Evolutionary conservation across 2,888 invertebrate genomes (phyloP).

Genomic region (Caenorhabditis doughertyi): DNA sequence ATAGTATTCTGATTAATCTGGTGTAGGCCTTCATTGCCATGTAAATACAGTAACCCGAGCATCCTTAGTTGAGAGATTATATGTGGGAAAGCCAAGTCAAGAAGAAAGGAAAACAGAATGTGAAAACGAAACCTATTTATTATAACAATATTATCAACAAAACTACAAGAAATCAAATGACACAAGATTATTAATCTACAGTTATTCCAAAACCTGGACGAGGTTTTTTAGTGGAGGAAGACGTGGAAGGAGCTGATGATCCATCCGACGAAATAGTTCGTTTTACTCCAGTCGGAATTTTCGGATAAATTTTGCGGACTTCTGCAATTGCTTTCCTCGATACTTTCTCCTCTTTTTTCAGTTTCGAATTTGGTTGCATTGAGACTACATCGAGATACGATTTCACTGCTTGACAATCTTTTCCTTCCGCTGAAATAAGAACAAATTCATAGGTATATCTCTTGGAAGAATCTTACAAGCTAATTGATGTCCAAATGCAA

Average conservation of each 20-base stretch:
- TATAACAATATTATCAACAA: too few relatives aligned
- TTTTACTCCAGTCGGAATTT: constrained; percentile 41
- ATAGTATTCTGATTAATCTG: too few relatives aligned
- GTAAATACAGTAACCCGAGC: too few relatives aligned
- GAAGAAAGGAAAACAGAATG: too few relatives aligned
- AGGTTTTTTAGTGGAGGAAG: background rate
- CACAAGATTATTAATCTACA: constrained; percentile 37
- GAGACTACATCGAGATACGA: constrained; percentile 44
- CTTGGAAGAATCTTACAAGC: constrained; percentile 34
- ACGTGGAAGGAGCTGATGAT: too few relatives aligned
- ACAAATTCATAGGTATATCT: too few relatives aligned
- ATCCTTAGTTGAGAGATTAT: too few relatives aligned
- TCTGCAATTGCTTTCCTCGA: background rate
- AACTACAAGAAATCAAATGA: too few relatives aligned
- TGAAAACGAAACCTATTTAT: too few relatives aligned
- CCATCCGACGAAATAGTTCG: constrained; percentile 9
- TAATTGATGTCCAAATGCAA: constrained; percentile 16
- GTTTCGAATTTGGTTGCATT: constrained; percentile 21
- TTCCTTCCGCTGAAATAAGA: constrained; percentile 14
- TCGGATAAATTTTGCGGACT: constrained; percentile 34
- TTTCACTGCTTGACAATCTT: constrained; percentile 16
- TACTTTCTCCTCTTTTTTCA: constrained; percentile 41
- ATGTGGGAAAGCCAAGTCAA: too few relatives aligned
- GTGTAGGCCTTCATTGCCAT: too few relatives aligned
- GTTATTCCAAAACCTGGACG: constrained; percentile 17